These are phyloP conservation scores for Luehdorfia chinensis DNA, from an alignment of 1,140 invertebrate genomes.

Conservation along the genomic window DNA sequence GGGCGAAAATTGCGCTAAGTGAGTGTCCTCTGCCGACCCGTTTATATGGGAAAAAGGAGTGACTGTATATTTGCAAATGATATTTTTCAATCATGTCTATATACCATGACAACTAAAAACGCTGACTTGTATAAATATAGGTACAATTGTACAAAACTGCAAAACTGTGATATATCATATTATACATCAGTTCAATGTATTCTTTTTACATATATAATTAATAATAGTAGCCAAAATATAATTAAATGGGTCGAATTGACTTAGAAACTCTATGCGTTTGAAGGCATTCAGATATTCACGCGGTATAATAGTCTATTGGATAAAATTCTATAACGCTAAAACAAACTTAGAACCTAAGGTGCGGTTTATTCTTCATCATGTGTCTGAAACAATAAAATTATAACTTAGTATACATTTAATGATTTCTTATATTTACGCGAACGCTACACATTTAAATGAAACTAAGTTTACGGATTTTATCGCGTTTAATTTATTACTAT, in stretches of 20 bases:
- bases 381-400: conserved; percentile 85
- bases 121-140: background rate
- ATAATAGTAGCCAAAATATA: conserved; percentile 42
- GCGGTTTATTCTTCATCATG: conserved; percentile 95
- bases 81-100: background rate
- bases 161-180: background rate
- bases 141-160: conserved; percentile 8
- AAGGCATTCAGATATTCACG: conserved; percentile 52
- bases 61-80: no score
- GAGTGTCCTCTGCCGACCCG: no score
- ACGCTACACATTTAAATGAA: no score
- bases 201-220: conserved; percentile 10
- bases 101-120: conserved; percentile 4
- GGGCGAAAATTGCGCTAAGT: no score
- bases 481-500: no score
- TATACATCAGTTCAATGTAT: conserved; percentile 1
- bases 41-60: no score
- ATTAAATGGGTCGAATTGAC: conserved; percentile 59
- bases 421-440: no score
- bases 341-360: conserved; percentile 87
- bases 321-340: conserved; percentile 53
- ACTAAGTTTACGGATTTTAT: no score
- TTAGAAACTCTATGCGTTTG: conserved; percentile 48
- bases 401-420: no score
- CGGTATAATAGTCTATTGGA: conserved; percentile 45